Evolutionary conservation across 2,888 invertebrate species (phyloP).

Genomic region (Tortrix viridana): DNA sequence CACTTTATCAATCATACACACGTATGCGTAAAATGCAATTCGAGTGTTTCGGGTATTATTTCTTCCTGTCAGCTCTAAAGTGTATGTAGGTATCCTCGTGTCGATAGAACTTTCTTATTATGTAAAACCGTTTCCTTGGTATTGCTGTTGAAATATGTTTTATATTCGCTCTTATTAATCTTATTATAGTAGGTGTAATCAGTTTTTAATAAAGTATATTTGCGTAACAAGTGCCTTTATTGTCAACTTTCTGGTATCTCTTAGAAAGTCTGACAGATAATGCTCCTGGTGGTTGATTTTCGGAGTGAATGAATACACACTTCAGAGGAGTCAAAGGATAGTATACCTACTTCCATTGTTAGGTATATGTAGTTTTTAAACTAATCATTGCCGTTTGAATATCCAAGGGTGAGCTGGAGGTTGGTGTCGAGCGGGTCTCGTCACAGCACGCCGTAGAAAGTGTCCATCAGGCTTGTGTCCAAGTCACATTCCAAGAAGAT

Average conservation of each 20-base stretch:
- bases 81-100: not conserved
- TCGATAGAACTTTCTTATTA: slow-evolving; percentile 53
- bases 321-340: too few relatives aligned
- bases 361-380: too few relatives aligned
- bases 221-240: not conserved
- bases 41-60: not conserved
- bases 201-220: slow-evolving; percentile 52
- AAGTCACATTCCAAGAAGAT: slow-evolving; percentile 78
- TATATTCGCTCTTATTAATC: slow-evolving; percentile 54
- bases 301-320: too few relatives aligned
- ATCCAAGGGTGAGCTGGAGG: not conserved
- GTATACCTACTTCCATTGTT: too few relatives aligned
- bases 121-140: slow-evolving; percentile 79
- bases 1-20: slow-evolving; percentile 10
- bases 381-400: too few relatives aligned
- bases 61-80: slow-evolving; percentile 1
- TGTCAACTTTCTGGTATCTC: not conserved
- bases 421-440: slow-evolving; percentile 22
- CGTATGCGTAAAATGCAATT: not conserved
- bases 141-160: slow-evolving; percentile 64
- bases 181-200: slow-evolving; percentile 46
- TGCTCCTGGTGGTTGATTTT: not conserved
- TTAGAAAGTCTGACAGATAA: not conserved
- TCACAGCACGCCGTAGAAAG: slow-evolving; percentile 79
- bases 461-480: slow-evolving; percentile 76